Base-by-base conservation (phyloP, 2,797 vertebrate species). In the Pogoniulus pusillus region DNA sequence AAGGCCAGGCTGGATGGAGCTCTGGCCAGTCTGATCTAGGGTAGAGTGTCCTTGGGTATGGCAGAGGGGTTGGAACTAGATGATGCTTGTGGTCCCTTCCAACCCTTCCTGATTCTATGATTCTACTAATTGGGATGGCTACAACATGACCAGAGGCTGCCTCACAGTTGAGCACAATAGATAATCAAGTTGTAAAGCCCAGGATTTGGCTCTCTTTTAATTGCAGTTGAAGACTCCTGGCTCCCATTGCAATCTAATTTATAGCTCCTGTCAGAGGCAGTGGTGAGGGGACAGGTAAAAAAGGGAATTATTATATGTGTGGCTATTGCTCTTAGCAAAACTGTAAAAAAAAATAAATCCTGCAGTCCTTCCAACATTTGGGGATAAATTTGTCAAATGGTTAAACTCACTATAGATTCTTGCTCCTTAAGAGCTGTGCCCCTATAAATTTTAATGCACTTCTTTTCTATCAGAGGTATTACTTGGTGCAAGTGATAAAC, bases 401-500 rank as follows among this genome's bases (percentile, higher is more conserved):
- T 78, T 78, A 82, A 83, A 63, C 16, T 82, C 63, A 19, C 59
- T 73, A 49, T 45, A 32, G 80, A 82, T 71, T 80, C 43, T 29
- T 62, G 29, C 45, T 92, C 66, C 51, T 85, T 74, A 68, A 89
- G 60, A 43, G 66, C 53, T 23, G 6, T 62, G 39, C 10, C 60
- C 14, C 58, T 70, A 85, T 94, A 91, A 72, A 84, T 95, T 92
- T 94, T 87, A 91, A 90, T 89, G 84, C 62, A 82, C 84, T 82
- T 78, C 66, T 89, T 87, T 87, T 92, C 69, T 85, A 90, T 70
- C 81, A 75, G 85, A 96, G 39, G 29, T 58, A 91, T 93, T 86
- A 93, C 94, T 95, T 88, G 71, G 73, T 87, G 55, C 86, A 92
- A 96, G 32, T 76, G 69, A 93, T 87, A 86, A 87, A 94, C 49